phyloP scores from a whole-genome alignment of 2,113 vertebrate species.

The Puntigrus tetrazona region DNA sequence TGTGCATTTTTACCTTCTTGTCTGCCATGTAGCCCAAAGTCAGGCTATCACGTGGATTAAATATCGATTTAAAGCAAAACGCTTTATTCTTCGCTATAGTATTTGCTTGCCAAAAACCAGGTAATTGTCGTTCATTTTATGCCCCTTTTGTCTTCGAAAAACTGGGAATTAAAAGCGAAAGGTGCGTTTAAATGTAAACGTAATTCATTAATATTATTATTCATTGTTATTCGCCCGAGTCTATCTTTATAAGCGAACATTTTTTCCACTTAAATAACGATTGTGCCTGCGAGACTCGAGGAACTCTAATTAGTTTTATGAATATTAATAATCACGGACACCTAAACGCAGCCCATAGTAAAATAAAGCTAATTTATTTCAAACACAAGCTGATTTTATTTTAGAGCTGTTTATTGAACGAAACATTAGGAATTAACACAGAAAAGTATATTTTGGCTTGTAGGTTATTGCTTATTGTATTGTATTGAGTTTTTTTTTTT shows the following conservation, averaged over 20 bases:
- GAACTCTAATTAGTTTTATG: background rate
- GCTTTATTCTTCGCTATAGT: background rate
- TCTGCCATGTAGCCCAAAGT: background rate
- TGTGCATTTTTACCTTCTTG: background rate
- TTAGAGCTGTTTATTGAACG: background rate
- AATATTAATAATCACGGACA: background rate
- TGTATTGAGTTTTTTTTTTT: too few relatives aligned
- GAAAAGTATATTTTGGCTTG: background rate
- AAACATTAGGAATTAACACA: background rate
- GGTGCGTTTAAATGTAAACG: background rate
- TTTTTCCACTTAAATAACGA: background rate
- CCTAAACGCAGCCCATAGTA: background rate
- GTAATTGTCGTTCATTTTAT: background rate
- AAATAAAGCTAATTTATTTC: background rate
- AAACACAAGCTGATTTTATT: background rate
- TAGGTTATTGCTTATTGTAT: background rate
- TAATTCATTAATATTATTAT: too few relatives aligned
- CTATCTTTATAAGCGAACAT: background rate
- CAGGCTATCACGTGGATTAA: background rate
- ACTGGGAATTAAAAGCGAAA: background rate
- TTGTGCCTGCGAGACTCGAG: background rate
- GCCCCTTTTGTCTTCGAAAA: background rate
- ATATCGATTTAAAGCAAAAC: background rate
- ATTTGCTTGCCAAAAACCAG: background rate
- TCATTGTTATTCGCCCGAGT: too few relatives aligned